phyloP scores from a whole-genome alignment of 2,113 vertebrate genomes.

The Oncorhynchus kisutch region DNA sequence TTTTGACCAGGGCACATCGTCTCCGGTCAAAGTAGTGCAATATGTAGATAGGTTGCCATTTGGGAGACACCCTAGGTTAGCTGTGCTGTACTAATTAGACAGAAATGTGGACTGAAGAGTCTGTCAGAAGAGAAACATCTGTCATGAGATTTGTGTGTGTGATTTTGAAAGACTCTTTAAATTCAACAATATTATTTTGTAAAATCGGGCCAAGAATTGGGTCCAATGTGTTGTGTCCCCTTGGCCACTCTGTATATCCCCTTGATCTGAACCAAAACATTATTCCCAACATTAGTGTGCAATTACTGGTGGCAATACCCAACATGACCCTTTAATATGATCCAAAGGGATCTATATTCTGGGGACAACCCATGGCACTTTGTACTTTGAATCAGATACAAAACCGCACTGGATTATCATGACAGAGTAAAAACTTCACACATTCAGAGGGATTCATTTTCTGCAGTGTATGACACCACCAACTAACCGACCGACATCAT shows the following conservation, averaged over 20 bases:
- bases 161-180: neutral
- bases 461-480: neutral
- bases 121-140: neutral
- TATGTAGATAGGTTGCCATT: no score
- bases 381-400: neutral
- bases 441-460: neutral
- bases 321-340: neutral
- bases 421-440: slow-evolving; percentile 4
- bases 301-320: neutral
- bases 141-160: neutral
- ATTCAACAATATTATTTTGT: neutral
- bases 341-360: neutral
- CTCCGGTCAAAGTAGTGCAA: no score
- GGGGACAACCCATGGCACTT: neutral
- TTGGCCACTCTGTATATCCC: neutral
- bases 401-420: slow-evolving; percentile 1
- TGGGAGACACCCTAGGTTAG: neutral
- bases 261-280: neutral
- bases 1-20: no score
- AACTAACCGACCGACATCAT: neutral
- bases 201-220: neutral
- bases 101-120: neutral
- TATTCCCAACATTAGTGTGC: neutral
- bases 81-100: neutral
- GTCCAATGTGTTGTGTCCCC: neutral